Conservation (phyloP, 2,113 vertebrate species). For the Chaetodon trifascialis region DNA sequence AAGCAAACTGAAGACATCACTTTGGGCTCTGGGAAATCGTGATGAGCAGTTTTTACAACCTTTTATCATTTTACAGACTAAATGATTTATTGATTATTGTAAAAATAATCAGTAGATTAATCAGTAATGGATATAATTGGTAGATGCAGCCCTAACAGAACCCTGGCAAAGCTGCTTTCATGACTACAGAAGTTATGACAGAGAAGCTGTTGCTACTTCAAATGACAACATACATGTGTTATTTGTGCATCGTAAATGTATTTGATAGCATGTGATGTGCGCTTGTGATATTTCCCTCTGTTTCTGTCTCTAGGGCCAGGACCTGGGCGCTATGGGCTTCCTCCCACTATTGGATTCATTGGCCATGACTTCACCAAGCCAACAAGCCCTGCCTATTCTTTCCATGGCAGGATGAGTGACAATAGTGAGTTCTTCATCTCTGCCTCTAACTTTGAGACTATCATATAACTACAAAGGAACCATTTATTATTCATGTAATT, state of each 20-base stretch:
- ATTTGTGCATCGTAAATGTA: not conserved
- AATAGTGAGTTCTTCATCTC: conserved; percentile 75
- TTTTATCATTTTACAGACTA: no score
- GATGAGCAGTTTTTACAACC: no score
- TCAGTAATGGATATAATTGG: no score
- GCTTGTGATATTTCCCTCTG: not conserved
- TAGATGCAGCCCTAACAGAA: no score
- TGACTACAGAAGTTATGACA: not conserved
- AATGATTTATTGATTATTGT: no score
- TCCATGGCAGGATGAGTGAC: conserved; percentile 79
- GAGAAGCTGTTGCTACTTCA: not conserved
- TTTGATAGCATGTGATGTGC: not conserved
- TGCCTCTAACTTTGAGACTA: not conserved
- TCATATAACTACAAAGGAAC: not conserved
- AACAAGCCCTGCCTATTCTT: conserved; percentile 85
- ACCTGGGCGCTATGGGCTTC: conserved; percentile 85
- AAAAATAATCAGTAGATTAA: no score
- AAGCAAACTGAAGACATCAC: no score
- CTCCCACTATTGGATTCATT: conserved; percentile 85
- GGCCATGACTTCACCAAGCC: conserved; percentile 87
- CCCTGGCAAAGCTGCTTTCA: no score
- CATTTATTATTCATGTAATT: not conserved
- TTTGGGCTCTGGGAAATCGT: no score
- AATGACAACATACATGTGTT: not conserved
- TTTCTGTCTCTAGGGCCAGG: conserved; percentile 81